Evolutionary conservation across 1,140 invertebrate genomes (phyloP), one percentile per base, ranked within the genome.

Genomic region (Helicoverpa armigera): DNA sequence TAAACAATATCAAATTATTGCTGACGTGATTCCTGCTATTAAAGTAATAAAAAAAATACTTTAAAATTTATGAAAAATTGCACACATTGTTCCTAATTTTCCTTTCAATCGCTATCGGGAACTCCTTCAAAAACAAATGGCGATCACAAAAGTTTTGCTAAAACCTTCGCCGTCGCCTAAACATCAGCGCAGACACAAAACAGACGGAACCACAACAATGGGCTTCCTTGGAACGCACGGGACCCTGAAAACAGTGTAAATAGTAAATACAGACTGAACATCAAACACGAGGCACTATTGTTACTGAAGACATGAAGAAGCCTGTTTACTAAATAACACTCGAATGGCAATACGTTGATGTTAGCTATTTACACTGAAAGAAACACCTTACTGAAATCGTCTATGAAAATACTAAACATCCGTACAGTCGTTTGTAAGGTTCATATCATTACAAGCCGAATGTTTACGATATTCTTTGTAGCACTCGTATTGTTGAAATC

Each of bases 251-350:
- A 23, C 12, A 9, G 18, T 13, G 58, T 61, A 61, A 61, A 61
- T 61, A 61, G 58, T 61, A 29, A 61, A 61, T 61, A 61, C 23
- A 29, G 58, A 61, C 35, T 43, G 35, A 43, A 43, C 58, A 61
- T 61, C 58, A 61, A 61, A 61, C 58, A 61, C 58, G 23, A 61
- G 23, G 58, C 58, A 10, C 23, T 29, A 61, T 61, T 61, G 58
- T 61, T 31, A 14, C 23, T 61, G 14, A 60, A 60, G 56, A 29
- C 18, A 31, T 23, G 58, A 31, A 18, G 2, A 60, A 13, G 9
- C 0, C 11, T 61, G 58, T 61, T 61, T 61, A 31, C 29, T 29
- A 61, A 61, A 61, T 61, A 61, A 61, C 12, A 29, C 18, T 11
- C 23, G 58, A 61, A 31, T 61, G 23, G 23, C 23, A 61, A 23